Evolutionary conservation across 2,888 invertebrate genomes (phyloP).

Genomic region (Latheticus oryzae): DNA sequence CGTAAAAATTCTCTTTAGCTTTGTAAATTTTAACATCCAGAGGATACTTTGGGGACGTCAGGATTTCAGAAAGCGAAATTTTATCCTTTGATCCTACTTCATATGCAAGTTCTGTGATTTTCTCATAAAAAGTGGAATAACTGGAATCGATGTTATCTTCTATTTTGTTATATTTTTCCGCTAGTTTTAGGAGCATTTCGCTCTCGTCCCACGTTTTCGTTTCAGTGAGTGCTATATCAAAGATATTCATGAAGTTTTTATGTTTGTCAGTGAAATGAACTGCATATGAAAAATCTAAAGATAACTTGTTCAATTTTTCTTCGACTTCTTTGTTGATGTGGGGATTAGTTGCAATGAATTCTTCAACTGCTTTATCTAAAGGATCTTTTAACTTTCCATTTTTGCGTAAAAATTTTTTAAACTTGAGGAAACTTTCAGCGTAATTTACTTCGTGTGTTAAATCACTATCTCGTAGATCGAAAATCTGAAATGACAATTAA

Average conservation of each 20-base stretch:
- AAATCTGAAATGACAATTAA: conserved; percentile 70
- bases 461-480: conserved; percentile 73
- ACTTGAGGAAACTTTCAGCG: conserved; percentile 72
- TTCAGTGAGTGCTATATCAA: conserved; percentile 59
- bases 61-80: conserved; percentile 52
- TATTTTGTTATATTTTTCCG: conserved; percentile 49
- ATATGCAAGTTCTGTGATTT: conserved; percentile 51
- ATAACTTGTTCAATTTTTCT: background rate
- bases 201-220: conserved; percentile 55
- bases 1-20: conserved; percentile 52
- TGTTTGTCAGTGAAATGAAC: conserved; percentile 59
- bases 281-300: background rate
- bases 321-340: background rate
- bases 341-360: conserved; percentile 48
- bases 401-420: conserved; percentile 56
- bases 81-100: conserved; percentile 48
- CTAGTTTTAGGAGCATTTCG: conserved; percentile 53
- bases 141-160: conserved; percentile 46
- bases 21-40: conserved; percentile 51
- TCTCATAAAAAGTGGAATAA: conserved; percentile 56
- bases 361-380: conserved; percentile 67
- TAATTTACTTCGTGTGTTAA: conserved; percentile 77
- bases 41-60: conserved; percentile 52
- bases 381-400: conserved; percentile 38
- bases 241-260: conserved; percentile 61